Base-by-base conservation (phyloP, 1,140 invertebrate species). In the Temnothorax curvispinosus region DNA sequence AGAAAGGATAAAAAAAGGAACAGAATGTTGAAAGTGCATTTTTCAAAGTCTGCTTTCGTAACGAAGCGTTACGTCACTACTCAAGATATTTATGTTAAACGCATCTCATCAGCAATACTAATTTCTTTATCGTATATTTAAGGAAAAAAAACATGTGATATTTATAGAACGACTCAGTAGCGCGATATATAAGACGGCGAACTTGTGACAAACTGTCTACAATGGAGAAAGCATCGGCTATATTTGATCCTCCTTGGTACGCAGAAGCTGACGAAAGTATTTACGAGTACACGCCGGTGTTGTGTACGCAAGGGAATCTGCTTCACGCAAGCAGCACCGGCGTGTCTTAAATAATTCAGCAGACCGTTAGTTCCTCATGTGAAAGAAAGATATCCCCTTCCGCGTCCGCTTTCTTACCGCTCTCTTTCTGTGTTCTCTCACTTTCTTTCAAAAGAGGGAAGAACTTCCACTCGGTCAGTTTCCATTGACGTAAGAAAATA, bases 301-400 rank as follows among this genome's bases (percentile, higher is more conserved):
- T 71, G 54, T 11, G 89, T 87, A 87, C 65, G 88, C 71, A 58
- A 69, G 76, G 65, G 88, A 78, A 84, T 81, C 58, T 85, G 78
- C 76, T 65, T 78, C 76, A 50, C 69, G 77, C 72, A 54, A 64
- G 65, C 47, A 74, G 44, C 85, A 52, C 41, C 77, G 85, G 78
- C 72, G 41, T 50, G 89, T 62, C 64, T 89, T 89, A 90, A 90
- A 90, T 90, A 89, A 90, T 90, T 90, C 89, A 90, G 88, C 27
- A 67, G 56, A 84, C 88, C 89, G 89, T 89, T 87, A 90, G 47
- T 87, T 86, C 65, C 64, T 87, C 85, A 75, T 88, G 85, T 74
- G 65, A 65, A 65, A 80, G 41, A 89, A 85, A 80, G 41, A 89
- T 71, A 72, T 50, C 58, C 72, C 77, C 85, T 87, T 78, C 85